Conservation (phyloP, 2,113 vertebrate species). For the Isichthys henryi region DNA sequence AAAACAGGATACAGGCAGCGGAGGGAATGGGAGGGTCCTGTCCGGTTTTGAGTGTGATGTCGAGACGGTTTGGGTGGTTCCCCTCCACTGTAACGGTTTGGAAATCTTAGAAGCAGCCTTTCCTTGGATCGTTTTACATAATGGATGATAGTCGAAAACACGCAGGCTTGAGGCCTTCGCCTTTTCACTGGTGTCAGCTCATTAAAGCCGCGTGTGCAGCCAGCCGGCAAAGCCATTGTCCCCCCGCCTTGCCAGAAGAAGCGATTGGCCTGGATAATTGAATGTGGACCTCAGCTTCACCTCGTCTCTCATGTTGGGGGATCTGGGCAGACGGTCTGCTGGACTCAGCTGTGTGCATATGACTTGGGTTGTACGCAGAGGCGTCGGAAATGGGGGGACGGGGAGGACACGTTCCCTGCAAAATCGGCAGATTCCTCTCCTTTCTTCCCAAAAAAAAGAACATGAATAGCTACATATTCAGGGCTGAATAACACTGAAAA, state of each 20-base stretch:
- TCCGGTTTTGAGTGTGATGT: not conserved
- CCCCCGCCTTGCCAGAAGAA: not conserved
- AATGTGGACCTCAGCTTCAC: not conserved
- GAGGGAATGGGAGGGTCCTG: not conserved
- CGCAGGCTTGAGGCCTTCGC: not conserved
- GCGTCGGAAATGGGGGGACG: not conserved
- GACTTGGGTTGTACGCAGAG: not conserved
- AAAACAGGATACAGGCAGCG: not conserved
- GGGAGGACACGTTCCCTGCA: not conserved
- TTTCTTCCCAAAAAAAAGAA: not conserved
- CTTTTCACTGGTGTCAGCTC: not conserved
- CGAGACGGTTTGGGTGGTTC: not conserved
- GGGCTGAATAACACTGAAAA: not conserved
- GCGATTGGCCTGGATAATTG: not conserved
- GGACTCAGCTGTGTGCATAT: not conserved
- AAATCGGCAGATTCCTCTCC: not conserved
- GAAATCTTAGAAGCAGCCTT: not conserved
- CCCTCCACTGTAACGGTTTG: not conserved
- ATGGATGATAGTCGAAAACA: not conserved
- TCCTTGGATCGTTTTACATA: not conserved
- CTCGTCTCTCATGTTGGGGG: not conserved
- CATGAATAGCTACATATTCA: not conserved
- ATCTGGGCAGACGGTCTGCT: not conserved
- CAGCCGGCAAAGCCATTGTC: not conserved
- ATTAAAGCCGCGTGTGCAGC: not conserved